phyloP scores from a whole-genome alignment of 2,113 vertebrate species.

The Verasper variegatus region DNA sequence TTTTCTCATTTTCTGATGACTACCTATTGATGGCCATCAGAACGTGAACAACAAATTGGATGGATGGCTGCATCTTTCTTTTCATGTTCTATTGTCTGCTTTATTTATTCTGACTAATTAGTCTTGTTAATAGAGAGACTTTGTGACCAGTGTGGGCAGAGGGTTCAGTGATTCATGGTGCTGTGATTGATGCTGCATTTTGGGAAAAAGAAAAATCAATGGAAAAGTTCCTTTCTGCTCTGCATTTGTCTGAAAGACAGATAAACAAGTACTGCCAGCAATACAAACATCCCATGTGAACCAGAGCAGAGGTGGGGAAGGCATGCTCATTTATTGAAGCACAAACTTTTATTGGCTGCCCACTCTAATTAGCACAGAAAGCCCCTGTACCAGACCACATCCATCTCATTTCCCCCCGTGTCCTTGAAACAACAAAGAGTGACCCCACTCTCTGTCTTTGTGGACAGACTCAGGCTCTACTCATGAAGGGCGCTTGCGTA shows the following conservation, averaged over 20 bases:
- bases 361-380: conserved; percentile 52
- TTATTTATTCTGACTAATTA: conserved; percentile 20
- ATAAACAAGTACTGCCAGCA: conserved; percentile 20
- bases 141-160: conserved; percentile 34
- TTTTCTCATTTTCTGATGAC: too few relatives aligned
- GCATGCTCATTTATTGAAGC: conserved; percentile 51
- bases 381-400: conserved; percentile 5
- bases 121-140: conserved; percentile 2
- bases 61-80: neutral
- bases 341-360: conserved; percentile 49
- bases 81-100: neutral
- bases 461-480: conserved; percentile 10
- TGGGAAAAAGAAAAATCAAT: conserved; percentile 19
- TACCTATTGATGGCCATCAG: too few relatives aligned
- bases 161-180: conserved; percentile 12
- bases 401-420: conserved; percentile 10
- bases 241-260: neutral
- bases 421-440: conserved; percentile 53
- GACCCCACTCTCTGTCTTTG: conserved; percentile 12
- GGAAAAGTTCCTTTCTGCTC: conserved; percentile 17
- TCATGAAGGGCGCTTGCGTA: neutral
- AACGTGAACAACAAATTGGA: too few relatives aligned
- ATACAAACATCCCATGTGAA: conserved; percentile 43
- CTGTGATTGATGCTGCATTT: conserved; percentile 28
- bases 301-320: conserved; percentile 38